Base-by-base conservation (phyloP, 2,888 invertebrate species). In the Caenorhabditis zanzibari region DNA sequence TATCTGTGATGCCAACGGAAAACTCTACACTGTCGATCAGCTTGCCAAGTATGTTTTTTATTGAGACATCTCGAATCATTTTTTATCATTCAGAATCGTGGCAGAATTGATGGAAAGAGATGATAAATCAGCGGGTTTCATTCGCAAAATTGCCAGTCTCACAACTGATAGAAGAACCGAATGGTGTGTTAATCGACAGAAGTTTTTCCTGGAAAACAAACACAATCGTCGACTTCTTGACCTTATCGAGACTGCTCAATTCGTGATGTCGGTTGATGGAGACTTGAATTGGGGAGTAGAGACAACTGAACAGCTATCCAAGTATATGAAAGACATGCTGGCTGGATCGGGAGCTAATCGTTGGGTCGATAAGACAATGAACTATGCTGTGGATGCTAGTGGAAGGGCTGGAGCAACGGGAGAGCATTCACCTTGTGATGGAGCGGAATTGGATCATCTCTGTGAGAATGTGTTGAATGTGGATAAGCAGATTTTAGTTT, bases 341-440 rank as follows among this genome's bases (percentile, higher is more conserved):
- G 87, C 89, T 0, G 91, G 91, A 24, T 75, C 88, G 47, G 90
- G 90, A 59, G 61, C 72, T 0, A 89, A 91, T 71, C 84, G 91
- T 26, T 91, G 91, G 91, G 86, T 81, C 16, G 91, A 91, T 83
- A 91, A 91, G 81, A 86, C 89, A 10, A 79, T 91, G 56, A 91
- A 91, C 81, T 90, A 90, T 72, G 82, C 85, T 26, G 86, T 82
- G 41, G 89, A 89, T 72, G 81, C 88, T 10, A 81, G 88, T 66
- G 88, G 86, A 24, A 56, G 81, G 81, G 84, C 81, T 59, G 91
- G 91, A 52, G 91, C 90, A 22, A 90, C 89, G 1, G 88, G 88
- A 9, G 91, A 91, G 38, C 91, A 91, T 47, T 83, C 86, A 3
- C 87, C 89, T 9, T 89, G 85, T 24, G 91, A 91, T 75, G 91